Evolutionary conservation across 1,140 invertebrate species (phyloP).

Genomic region (Drosophila neocordata): DNA sequence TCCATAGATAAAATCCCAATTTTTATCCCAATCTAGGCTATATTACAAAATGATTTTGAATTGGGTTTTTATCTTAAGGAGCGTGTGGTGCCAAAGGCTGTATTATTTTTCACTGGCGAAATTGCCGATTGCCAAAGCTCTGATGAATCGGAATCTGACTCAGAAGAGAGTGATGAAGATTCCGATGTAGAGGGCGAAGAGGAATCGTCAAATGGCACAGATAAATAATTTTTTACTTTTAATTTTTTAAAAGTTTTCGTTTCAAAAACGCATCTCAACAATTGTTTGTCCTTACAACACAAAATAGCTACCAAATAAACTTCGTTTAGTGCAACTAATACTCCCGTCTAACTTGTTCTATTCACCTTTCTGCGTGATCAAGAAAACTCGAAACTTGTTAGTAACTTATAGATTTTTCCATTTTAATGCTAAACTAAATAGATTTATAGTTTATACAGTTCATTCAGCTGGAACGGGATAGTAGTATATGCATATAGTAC

Average conservation of each 20-base stretch:
- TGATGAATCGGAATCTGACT: constrained; percentile 84
- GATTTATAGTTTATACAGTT: constrained; percentile 51
- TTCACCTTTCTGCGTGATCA: too few relatives aligned
- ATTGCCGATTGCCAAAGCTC: constrained; percentile 85
- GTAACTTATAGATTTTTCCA: constrained; percentile 19
- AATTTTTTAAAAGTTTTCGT: constrained; percentile 17
- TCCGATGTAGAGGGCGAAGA: constrained; percentile 65
- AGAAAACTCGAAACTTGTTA: neutral
- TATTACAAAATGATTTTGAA: constrained; percentile 91
- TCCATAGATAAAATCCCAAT: too few relatives aligned
- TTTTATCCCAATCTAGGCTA: constrained; percentile 41
- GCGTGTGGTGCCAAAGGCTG: constrained; percentile 91
- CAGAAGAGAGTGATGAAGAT: constrained; percentile 88
- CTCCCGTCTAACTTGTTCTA: too few relatives aligned
- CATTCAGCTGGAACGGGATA: constrained; percentile 36
- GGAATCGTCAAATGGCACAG: constrained; percentile 46
- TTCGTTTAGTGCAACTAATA: constrained; percentile 8
- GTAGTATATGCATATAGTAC: constrained; percentile 28
- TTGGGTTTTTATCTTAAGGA: constrained; percentile 95
- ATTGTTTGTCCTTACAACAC: constrained; percentile 28
- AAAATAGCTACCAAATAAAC: constrained; percentile 53
- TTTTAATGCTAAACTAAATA: constrained; percentile 56
- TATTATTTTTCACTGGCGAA: constrained; percentile 93
- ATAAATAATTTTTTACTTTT: constrained; percentile 30
- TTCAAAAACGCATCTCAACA: constrained; percentile 35